Conservation (phyloP, 1,140 invertebrate genomes). For the Drosophila teissieri region DNA sequence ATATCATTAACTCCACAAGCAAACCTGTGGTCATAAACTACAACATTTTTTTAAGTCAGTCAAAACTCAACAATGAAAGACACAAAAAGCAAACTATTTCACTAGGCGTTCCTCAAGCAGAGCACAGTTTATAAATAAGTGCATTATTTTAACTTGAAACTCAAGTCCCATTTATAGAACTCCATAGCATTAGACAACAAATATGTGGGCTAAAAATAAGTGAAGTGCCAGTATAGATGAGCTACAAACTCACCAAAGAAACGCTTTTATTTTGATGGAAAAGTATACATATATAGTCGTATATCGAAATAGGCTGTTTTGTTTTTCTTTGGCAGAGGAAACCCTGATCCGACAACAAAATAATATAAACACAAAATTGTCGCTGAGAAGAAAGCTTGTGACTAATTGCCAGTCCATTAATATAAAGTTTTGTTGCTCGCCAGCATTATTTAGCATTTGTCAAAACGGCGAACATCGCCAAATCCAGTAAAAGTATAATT, state of each 20-base stretch:
- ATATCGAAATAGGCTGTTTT: not conserved
- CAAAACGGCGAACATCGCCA: constrained; percentile 2
- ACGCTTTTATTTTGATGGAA: too few relatives aligned
- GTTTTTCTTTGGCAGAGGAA: not conserved
- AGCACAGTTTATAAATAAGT: too few relatives aligned
- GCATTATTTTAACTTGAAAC: not conserved
- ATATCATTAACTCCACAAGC: too few relatives aligned
- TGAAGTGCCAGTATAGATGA: not conserved
- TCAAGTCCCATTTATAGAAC: not conserved
- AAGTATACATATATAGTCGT: too few relatives aligned
- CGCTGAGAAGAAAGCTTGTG: not conserved
- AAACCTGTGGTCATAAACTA: too few relatives aligned
- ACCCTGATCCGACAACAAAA: constrained; percentile 7
- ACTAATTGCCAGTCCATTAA: constrained; percentile 30
- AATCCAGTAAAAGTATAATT: not conserved
- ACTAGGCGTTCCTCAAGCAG: too few relatives aligned
- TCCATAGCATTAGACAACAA: not conserved
- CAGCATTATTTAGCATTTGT: constrained; percentile 7
- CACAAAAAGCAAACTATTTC: too few relatives aligned
- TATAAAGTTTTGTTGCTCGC: constrained; percentile 6
- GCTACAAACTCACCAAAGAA: too few relatives aligned
- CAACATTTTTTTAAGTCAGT: too few relatives aligned
- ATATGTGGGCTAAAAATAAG: not conserved
- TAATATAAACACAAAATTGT: constrained; percentile 16
- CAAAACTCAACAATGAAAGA: too few relatives aligned